Evolutionary conservation across 35 echinoderm and acorn worm species (phyloP).

Genomic region (Ophioderma brevispina): DNA sequence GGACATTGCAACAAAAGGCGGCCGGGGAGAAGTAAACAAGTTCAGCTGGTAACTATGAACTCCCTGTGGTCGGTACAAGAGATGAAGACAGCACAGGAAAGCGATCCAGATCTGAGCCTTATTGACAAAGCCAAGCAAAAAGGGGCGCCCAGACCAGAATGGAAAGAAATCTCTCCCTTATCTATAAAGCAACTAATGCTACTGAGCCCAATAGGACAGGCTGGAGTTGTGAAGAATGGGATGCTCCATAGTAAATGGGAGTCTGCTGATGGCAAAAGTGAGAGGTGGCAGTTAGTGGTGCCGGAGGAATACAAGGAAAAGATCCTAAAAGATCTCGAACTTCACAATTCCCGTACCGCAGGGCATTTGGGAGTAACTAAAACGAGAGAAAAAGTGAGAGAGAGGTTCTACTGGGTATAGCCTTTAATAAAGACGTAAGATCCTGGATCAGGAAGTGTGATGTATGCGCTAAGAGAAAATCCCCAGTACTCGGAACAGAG

Average conservation of each 20-base stretch:
- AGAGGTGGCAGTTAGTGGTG: slow-evolving; percentile 24
- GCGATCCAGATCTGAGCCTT: neutral
- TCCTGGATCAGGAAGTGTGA: slow-evolving; percentile 42
- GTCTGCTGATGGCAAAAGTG: slow-evolving; percentile 35
- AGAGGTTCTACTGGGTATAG: slow-evolving; percentile 32
- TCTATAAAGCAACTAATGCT: slow-evolving; percentile 16
- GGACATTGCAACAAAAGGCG: no score
- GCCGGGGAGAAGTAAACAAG: no score
- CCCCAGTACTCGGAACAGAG: slow-evolving; percentile 40
- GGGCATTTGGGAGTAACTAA: slow-evolving; percentile 56
- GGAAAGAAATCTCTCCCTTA: neutral
- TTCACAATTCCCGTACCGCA: slow-evolving; percentile 26
- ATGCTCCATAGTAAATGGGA: slow-evolving; percentile 50
- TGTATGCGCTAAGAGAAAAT: slow-evolving; percentile 40
- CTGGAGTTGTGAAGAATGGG: slow-evolving; percentile 13
- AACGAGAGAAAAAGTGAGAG: slow-evolving; percentile 15
- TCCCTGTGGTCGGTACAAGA: neutral
- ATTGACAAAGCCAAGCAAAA: neutral
- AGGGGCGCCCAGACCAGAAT: neutral
- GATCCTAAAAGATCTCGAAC: slow-evolving; percentile 37
- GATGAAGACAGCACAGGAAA: neutral
- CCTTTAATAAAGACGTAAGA: neutral
- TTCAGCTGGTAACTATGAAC: no score
- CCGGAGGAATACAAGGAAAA: neutral
- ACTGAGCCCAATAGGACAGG: slow-evolving; percentile 44